These are phyloP conservation scores for Coryphaenoides rupestris DNA, from an alignment of 2,113 vertebrate species.

Conservation along the genomic window DNA sequence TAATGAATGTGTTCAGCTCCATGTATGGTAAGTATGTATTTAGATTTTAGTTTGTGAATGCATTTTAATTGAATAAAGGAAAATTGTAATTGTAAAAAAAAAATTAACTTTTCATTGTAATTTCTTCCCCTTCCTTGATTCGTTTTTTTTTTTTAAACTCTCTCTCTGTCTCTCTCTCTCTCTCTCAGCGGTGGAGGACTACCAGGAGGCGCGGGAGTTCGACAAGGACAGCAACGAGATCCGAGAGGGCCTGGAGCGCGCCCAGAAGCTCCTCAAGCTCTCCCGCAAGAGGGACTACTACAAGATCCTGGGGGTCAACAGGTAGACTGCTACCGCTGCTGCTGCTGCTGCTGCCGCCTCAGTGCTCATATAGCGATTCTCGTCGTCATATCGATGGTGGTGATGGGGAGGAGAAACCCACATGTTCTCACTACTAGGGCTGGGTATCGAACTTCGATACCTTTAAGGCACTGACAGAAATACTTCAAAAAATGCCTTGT, in stretches of 20 bases:
- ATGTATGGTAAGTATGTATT: background rate
- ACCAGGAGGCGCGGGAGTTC: conserved; percentile 78
- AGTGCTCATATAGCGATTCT: too few species aligned
- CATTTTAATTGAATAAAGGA: too few species aligned
- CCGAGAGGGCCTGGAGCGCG: conserved; percentile 76
- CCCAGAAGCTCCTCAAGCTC: conserved; percentile 79
- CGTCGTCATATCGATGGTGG: too few species aligned
- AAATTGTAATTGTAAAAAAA: too few species aligned
- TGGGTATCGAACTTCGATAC: too few species aligned
- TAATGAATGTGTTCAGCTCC: too few species aligned
- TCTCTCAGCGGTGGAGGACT: conserved; percentile 77
- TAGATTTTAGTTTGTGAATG: background rate
- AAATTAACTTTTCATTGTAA: too few species aligned
- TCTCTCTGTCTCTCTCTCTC: conserved; percentile 5
- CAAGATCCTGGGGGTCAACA: conserved; percentile 74
- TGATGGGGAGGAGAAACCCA: too few species aligned
- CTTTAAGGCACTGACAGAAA: too few species aligned
- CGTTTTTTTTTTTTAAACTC: background rate
- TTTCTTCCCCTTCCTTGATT: background rate
- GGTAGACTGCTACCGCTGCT: conserved; percentile 35
- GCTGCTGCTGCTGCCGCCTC: too few species aligned
- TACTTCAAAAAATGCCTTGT: too few species aligned
- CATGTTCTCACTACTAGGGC: too few species aligned
- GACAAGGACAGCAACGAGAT: conserved; percentile 73
- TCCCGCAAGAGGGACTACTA: conserved; percentile 82